Evolutionary conservation across 2,888 invertebrate genomes (phyloP).

Genomic region (Callosobruchus maculatus): DNA sequence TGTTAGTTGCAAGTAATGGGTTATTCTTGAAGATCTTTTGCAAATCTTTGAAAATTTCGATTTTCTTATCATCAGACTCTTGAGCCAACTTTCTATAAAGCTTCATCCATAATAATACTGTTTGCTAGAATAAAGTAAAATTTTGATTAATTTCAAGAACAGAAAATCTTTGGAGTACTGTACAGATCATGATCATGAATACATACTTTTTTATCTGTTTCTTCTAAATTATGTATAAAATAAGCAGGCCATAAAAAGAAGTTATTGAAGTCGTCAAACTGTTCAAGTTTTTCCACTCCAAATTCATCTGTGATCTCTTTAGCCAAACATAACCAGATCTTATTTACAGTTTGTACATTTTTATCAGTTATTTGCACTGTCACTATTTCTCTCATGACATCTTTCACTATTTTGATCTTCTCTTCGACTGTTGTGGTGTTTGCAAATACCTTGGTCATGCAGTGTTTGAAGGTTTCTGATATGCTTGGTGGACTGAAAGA

Average conservation of each 20-base stretch:
- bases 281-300: constrained; percentile 12
- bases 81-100: constrained; percentile 16
- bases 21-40: constrained; percentile 28
- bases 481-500: constrained; percentile 8
- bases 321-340: constrained; percentile 24
- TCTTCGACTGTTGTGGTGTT: constrained; percentile 15
- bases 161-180: too few relatives aligned
- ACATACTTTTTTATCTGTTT: constrained; percentile 21
- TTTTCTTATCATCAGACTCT: constrained; percentile 23
- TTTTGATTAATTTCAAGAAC: not conserved
- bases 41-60: constrained; percentile 24
- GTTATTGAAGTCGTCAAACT: constrained; percentile 15
- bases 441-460: constrained; percentile 13
- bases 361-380: constrained; percentile 13
- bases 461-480: constrained; percentile 11
- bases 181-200: constrained; percentile 4
- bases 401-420: constrained; percentile 13
- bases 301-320: constrained; percentile 18
- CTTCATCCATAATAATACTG: constrained; percentile 22
- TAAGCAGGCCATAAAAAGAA: constrained; percentile 30
- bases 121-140: constrained; percentile 17
- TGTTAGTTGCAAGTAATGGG: constrained; percentile 24
- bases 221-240: constrained; percentile 25
- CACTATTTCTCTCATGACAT: constrained; percentile 15
- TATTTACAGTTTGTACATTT: constrained; percentile 18